Conservation (phyloP, 2,113 vertebrate genomes). For the Microcebus griseorufus region DNA sequence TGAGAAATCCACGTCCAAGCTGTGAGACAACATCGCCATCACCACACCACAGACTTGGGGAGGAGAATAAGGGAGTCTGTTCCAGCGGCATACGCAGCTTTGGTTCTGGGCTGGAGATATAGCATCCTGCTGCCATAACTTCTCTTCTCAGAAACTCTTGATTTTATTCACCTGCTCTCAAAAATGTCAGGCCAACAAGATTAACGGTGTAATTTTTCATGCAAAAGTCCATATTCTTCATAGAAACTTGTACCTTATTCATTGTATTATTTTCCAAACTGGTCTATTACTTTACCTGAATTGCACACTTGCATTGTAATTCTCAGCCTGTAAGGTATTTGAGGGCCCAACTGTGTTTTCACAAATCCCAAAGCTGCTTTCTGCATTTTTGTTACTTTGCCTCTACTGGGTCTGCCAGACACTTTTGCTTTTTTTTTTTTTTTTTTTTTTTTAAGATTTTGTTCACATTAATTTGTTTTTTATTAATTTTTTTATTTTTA, state of each 20-base stretch:
- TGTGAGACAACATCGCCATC: not conserved
- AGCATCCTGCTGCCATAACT: not conserved
- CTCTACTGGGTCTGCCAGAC: not conserved
- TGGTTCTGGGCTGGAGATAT: not conserved
- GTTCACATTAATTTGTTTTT: not conserved
- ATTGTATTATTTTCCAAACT: not conserved
- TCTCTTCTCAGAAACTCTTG: not conserved
- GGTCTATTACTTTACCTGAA: not conserved
- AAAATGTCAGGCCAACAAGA: not conserved
- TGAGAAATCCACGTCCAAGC: not conserved
- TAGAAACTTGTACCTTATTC: not conserved
- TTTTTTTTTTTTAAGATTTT: not conserved
- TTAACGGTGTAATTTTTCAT: not conserved
- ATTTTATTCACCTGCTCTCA: not conserved
- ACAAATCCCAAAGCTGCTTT: rapidly evolving
- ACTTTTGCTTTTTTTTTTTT: not conserved
- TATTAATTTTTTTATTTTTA: not conserved
- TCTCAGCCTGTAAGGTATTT: rapidly evolving
- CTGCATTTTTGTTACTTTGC: not conserved
- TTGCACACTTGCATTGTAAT: rapidly evolving
- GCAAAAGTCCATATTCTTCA: not conserved
- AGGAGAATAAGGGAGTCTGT: too few relatives aligned
- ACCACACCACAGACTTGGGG: not conserved
- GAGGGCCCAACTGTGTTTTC: not conserved
- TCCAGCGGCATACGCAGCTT: rapidly evolving